Base-by-base conservation (phyloP, 2,888 invertebrate species). In the Xiphydria camelus region DNA sequence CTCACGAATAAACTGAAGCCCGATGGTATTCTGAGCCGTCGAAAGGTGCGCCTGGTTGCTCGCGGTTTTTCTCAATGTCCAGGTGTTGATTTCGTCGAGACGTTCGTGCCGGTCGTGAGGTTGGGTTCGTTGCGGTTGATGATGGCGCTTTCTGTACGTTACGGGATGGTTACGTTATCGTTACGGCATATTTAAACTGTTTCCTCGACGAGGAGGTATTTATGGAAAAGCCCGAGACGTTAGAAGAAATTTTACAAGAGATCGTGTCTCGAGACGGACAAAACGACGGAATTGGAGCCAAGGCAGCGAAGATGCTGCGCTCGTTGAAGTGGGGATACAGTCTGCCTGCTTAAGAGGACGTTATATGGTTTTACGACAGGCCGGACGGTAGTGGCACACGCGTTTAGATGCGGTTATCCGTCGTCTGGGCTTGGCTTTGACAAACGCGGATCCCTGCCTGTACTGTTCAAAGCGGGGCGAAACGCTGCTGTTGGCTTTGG, bases 51-150 rank as follows among this genome's bases (percentile, higher is more conserved):
- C 9, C 31, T 55, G 22, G 62, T 62, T 0, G 57, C 57, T 1
- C 59, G 59, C 43, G 62, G 62, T 2, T 65, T 48, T 45, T 21
- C 45, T 4, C 66, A 66, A 38, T 44, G 35, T 23, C 31, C 47
- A 15, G 64, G 57, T 3, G 43, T 64, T n/a, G 62, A 66, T 35
- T 66, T 60, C 41, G 37, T 56, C 4, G 59, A 63, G 38, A 61
- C 59, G 2, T 66, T 56, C 53, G 49, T 59, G 4, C 64, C 64
- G 3, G 61, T 64, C 1, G n/a, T n/a, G n/a, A n/a, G n/a, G n/a
- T n/a, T n/a, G n/a, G n/a, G n/a, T n/a, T n/a, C n/a, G n/a, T n/a
- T n/a, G n/a, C n/a, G n/a, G n/a, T n/a, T n/a, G n/a, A n/a, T n/a
- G n/a, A n/a, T n/a, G n/a, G n/a, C n/a, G n/a, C n/a, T n/a, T n/a